phyloP scores from a whole-genome alignment of 2,888 invertebrate genomes.

The Ptilodon capucinus region DNA sequence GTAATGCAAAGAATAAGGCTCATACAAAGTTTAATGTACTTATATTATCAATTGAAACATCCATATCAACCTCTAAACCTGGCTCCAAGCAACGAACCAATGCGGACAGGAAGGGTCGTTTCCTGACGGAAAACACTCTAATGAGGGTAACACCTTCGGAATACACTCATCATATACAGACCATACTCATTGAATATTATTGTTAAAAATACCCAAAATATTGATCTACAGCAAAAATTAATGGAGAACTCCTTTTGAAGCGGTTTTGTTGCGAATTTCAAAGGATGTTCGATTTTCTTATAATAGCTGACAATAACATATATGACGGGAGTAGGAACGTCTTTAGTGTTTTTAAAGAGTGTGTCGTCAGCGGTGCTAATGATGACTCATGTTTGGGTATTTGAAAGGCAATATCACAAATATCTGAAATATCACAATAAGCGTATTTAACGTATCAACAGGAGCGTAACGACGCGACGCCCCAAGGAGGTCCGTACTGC shows the following conservation, averaged over 20 bases:
- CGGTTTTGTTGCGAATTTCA: neutral
- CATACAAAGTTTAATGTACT: too few relatives aligned
- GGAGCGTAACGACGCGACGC: too few relatives aligned
- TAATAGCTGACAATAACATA: neutral
- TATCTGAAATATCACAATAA: too few relatives aligned
- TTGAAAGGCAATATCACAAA: too few relatives aligned
- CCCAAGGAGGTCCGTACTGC: too few relatives aligned
- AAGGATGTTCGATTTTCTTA: neutral
- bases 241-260: neutral
- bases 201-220: neutral
- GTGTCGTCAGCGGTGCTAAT: too few relatives aligned
- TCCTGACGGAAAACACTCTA: constrained; percentile 27
- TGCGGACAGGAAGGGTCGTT: constrained; percentile 10
- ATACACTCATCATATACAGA: constrained; percentile 10
- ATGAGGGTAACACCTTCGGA: constrained; percentile 28
- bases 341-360: too few relatives aligned
- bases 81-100: constrained; percentile 8
- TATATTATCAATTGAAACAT: constrained; percentile 17
- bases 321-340: too few relatives aligned
- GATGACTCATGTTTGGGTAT: too few relatives aligned
- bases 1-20: too few relatives aligned
- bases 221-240: neutral
- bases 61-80: constrained; percentile 25
- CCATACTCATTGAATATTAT: constrained; percentile 9
- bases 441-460: too few relatives aligned